Conservation (phyloP, 2,797 vertebrate genomes). For the Tangara arthus region DNA sequence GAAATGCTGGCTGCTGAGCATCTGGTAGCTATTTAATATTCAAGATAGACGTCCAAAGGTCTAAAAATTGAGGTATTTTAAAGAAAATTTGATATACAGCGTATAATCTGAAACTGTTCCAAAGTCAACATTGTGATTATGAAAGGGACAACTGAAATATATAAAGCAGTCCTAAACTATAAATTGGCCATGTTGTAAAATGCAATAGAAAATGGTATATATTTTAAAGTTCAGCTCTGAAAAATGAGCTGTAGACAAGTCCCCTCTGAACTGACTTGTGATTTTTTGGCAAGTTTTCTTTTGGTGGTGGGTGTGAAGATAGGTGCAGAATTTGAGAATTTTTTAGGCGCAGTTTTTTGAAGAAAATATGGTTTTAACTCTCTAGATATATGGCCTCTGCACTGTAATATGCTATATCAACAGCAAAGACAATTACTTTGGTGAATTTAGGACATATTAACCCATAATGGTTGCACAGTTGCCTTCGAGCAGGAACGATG, state of each 20-base stretch:
- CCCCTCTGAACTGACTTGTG: neutral
- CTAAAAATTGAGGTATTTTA: neutral
- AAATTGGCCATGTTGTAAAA: neutral
- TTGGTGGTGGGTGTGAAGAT: rapidly evolving
- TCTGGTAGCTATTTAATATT: neutral
- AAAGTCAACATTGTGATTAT: neutral
- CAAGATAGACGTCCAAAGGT: neutral
- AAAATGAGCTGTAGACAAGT: neutral
- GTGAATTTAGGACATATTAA: neutral
- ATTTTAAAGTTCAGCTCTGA: neutral
- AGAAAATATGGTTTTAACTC: neutral
- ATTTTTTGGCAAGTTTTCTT: neutral
- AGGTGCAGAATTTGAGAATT: rapidly evolving
- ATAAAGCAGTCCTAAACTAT: neutral
- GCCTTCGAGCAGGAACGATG: neutral
- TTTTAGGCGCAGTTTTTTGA: neutral
- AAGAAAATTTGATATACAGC: neutral
- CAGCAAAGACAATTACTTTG: neutral
- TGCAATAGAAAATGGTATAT: neutral
- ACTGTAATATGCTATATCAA: neutral
- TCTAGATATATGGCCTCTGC: neutral
- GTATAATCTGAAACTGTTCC: neutral
- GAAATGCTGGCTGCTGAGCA: neutral
- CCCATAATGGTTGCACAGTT: neutral
- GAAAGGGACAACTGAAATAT: neutral